A percentile compares a stretch with the other conserved stretches of the same genome.
Conservation (phyloP, 2,888 invertebrate species). For the Catocala fraxini region DNA sequence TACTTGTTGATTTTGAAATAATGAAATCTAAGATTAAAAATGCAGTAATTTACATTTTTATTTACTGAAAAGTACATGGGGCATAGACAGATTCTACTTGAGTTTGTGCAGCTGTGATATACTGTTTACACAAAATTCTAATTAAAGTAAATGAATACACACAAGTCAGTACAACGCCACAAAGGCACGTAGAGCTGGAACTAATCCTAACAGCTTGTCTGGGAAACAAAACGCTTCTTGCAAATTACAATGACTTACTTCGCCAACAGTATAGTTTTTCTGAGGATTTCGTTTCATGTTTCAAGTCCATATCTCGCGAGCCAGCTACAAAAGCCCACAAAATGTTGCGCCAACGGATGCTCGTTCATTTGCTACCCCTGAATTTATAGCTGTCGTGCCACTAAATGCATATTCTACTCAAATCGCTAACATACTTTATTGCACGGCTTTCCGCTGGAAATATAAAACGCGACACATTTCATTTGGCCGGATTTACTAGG, state of each 20-base stretch:
- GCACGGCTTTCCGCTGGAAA: conserved; percentile 62
- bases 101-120: neutral
- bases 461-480: conserved; percentile 63
- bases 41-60: too few relatives aligned
- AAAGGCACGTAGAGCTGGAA: conserved; percentile 7
- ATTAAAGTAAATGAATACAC: conserved; percentile 11
- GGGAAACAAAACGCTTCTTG: conserved; percentile 11
- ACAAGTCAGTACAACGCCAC: conserved; percentile 1
- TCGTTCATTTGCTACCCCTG: conserved; percentile 64
- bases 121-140: conserved; percentile 7
- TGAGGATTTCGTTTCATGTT: conserved; percentile 42
- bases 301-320: conserved; percentile 55
- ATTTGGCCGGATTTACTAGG: conserved; percentile 50
- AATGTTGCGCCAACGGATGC: conserved; percentile 63
- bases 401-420: conserved; percentile 75
- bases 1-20: too few relatives aligned
- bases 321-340: conserved; percentile 57
- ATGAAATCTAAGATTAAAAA: too few relatives aligned
- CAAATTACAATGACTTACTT: conserved; percentile 24
- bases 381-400: conserved; percentile 71
- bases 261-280: conserved; percentile 25
- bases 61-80: conserved; percentile 3
- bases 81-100: conserved; percentile 3
- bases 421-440: conserved; percentile 71
- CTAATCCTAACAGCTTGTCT: conserved; percentile 6